phyloP scores from a whole-genome alignment of 2,113 vertebrate species.

The Phocoena phocoena region DNA sequence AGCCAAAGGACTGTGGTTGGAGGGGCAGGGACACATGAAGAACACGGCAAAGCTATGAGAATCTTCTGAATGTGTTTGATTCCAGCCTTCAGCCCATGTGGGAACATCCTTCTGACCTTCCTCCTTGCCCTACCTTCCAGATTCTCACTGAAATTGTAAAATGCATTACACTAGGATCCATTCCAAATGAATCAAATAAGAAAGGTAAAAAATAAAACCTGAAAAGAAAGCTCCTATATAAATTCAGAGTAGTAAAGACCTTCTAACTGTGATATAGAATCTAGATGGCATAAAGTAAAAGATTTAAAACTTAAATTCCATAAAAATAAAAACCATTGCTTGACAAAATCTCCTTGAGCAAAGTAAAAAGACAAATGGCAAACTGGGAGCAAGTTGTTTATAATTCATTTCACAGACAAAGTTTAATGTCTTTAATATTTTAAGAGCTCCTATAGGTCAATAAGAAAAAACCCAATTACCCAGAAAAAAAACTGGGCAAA shows the following conservation, averaged over 20 bases:
- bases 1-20: not conserved
- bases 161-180: not conserved
- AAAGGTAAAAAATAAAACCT: not conserved
- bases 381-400: not conserved
- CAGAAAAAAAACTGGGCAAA: not conserved
- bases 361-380: not conserved
- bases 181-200: constrained; percentile 6
- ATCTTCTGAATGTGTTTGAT: not conserved
- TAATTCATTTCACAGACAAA: not conserved
- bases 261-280: constrained; percentile 25
- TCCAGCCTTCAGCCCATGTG: not conserved
- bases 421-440: constrained; percentile 15
- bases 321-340: constrained; percentile 10
- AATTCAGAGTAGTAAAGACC: not conserved
- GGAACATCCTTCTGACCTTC: not conserved
- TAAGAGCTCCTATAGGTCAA: not conserved
- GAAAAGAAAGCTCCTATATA: not conserved
- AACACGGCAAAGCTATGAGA: not conserved
- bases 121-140: not conserved
- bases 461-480: not conserved
- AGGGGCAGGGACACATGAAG: not conserved
- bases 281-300: not conserved
- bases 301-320: not conserved
- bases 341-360: not conserved
- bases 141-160: not conserved